phyloP scores from a whole-genome alignment of 2,113 vertebrate genomes.

The Mesitornis unicolor region DNA sequence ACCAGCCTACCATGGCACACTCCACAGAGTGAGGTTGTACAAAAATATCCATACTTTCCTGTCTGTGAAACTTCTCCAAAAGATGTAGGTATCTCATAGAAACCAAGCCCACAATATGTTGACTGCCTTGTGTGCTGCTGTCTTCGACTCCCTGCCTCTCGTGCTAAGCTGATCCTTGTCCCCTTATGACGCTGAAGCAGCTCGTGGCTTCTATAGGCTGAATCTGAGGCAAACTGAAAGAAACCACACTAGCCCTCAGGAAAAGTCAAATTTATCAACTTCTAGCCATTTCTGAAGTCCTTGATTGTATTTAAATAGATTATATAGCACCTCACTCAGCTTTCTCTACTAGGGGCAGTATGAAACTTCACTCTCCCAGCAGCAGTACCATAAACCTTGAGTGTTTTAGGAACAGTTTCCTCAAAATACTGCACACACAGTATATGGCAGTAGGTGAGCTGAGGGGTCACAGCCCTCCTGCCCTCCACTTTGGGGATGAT shows the following conservation, averaged over 20 bases:
- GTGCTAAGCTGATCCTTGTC: not conserved
- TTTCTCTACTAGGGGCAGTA: not conserved
- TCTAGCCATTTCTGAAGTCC: not conserved
- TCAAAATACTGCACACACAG: not conserved
- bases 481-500: not conserved
- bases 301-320: not conserved
- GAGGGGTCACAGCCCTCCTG: not conserved
- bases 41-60: not conserved
- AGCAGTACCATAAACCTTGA: not conserved
- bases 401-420: not conserved
- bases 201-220: not conserved
- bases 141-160: not conserved
- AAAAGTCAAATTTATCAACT: not conserved
- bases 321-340: not conserved
- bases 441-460: not conserved
- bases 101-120: not conserved
- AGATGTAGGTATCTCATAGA: not conserved
- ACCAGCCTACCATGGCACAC: not conserved
- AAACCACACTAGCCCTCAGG: not conserved
- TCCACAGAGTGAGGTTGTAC: not conserved
- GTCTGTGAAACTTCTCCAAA: not conserved
- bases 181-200: not conserved
- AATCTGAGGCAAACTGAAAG: not conserved
- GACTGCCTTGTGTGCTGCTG: not conserved
- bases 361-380: not conserved